A percentile compares a stretch with the other conserved stretches of the same genome.
Conservation (phyloP, 2,888 invertebrate species). For the Sminthurides aquaticus region DNA sequence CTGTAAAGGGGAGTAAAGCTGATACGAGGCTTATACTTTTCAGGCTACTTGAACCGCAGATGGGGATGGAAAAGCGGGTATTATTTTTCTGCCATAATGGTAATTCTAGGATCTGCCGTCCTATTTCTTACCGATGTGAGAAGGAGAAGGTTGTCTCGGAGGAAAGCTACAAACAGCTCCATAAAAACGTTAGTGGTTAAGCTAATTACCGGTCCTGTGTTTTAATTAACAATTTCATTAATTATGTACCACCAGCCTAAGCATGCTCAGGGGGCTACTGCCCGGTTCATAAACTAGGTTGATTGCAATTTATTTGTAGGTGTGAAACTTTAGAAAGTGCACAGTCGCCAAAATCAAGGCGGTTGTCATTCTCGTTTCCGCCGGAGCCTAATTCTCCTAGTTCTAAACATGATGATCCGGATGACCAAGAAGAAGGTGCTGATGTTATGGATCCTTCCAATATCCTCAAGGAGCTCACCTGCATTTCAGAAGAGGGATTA, state of each 20-base stretch:
- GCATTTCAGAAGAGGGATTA: conserved; percentile 77
- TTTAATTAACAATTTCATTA: background rate
- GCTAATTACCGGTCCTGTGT: background rate
- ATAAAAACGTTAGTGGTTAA: conserved; percentile 37
- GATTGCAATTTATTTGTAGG: conserved; percentile 20
- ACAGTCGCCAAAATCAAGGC: conserved; percentile 54
- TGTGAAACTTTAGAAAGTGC: conserved; percentile 47
- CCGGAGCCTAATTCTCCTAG: conserved; percentile 34
- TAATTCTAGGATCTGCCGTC: conserved; percentile 65
- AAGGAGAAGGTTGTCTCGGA: conserved; percentile 51
- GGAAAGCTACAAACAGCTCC: conserved; percentile 40
- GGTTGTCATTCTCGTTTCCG: conserved; percentile 38
- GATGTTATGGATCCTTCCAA: conserved; percentile 31
- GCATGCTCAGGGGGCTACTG: background rate
- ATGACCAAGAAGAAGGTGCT: background rate
- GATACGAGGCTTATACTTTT: background rate
- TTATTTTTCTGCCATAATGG: conserved; percentile 74
- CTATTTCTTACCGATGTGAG: conserved; percentile 75
- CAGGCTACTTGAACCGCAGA: conserved; percentile 22
- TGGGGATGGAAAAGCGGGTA: conserved; percentile 68
- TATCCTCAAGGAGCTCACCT: conserved; percentile 58
- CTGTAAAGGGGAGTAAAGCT: background rate
- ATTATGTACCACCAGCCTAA: background rate
- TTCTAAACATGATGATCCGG: conserved; percentile 35
- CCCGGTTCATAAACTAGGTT: background rate